Base-by-base conservation (phyloP, 2,113 vertebrate species). In the Campylomormyrus tamandua region DNA sequence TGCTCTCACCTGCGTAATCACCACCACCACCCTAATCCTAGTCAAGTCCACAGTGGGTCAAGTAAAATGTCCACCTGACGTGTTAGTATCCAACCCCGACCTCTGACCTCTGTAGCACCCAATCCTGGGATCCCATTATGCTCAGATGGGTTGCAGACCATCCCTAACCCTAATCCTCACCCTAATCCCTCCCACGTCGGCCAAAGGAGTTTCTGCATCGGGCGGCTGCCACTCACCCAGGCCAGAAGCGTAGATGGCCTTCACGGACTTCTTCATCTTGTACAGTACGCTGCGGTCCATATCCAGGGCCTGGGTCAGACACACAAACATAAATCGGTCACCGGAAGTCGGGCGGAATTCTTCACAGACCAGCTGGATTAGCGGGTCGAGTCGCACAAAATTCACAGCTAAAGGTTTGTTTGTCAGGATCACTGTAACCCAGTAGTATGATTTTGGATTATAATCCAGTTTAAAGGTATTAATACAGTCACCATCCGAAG, bases 181-280 rank as follows among this genome's bases (percentile, higher is more conserved):
- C 62, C 62, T 56, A 56, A 58, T 58, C n/a, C 66, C 35, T 42
- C 31, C 13, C 17, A 13, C 35, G 15, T 77, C 3, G 1, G 70
- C 15, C 70, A 19, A 35, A 39, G 11, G 11, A 19, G 70, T 2
- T 17, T 6, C 50, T 46, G 31, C 84, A 48, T 58, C 9, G 11
- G 24, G n/a, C 49, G 10, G 9, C 27, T 49, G 74, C 66, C 62
- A 97, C 98, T 97, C 94, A 99, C 98, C 98, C 90, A 99, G 94
- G 91, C 98, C 98, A 89, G 98, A 99, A 62, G 97, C 91, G 92
- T 99, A 98, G 94, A 99, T 99, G 86, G 98, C 97, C 95, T 99
- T 99, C 89, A 99, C 98, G 0, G 98, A 99, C 93, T 99, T 99
- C 96, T 99, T 99, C 98, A 99, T 99, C 94, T 99, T 99, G 95